Evolutionary conservation across 2,113 vertebrate genomes (phyloP).

Genomic region (Lethenteron camtschaticum): DNA sequence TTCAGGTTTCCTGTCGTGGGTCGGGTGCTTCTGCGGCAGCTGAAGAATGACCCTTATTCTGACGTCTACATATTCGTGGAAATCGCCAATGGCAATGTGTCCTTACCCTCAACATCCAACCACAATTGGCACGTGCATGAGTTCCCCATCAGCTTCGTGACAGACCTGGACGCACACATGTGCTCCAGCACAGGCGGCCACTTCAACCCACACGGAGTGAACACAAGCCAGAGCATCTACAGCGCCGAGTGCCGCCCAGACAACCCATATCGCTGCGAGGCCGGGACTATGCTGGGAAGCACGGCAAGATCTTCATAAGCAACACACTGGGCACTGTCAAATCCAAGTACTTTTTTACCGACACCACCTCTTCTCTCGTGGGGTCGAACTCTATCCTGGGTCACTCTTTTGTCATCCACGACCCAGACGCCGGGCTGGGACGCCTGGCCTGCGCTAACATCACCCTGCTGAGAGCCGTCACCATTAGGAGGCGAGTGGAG

Average conservation of each 20-base stretch:
- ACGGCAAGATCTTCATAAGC: conserved; percentile 17
- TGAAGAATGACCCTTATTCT: conserved; percentile 22
- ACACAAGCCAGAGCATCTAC: conserved; percentile 19
- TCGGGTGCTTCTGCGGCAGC: conserved; percentile 26
- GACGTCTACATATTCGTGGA: conserved; percentile 34
- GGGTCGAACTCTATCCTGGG: conserved; percentile 17
- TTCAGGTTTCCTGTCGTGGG: conserved; percentile 28
- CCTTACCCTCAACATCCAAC: conserved; percentile 14
- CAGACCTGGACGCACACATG: conserved; percentile 16
- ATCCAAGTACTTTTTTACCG: conserved; percentile 30
- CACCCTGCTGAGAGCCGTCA: conserved; percentile 16
- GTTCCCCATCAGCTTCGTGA: conserved; percentile 29
- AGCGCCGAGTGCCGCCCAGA: conserved; percentile 17
- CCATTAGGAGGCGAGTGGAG: conserved; percentile 20
- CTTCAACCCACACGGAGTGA: conserved; percentile 29
- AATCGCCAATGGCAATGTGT: conserved; percentile 20
- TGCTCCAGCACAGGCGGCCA: conserved; percentile 26
- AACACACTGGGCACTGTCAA: conserved; percentile 10
- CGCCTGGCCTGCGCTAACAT: conserved; percentile 36
- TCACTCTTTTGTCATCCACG: conserved; percentile 32
- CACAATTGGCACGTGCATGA: conserved; percentile 38
- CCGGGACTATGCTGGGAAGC: conserved; percentile 29
- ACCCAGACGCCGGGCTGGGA: conserved; percentile 10
- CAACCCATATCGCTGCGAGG: conserved; percentile 27
- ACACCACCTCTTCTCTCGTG: conserved; percentile 25